phyloP scores from a whole-genome alignment of 2,888 invertebrate species.

The Cosmia trapezina region DNA sequence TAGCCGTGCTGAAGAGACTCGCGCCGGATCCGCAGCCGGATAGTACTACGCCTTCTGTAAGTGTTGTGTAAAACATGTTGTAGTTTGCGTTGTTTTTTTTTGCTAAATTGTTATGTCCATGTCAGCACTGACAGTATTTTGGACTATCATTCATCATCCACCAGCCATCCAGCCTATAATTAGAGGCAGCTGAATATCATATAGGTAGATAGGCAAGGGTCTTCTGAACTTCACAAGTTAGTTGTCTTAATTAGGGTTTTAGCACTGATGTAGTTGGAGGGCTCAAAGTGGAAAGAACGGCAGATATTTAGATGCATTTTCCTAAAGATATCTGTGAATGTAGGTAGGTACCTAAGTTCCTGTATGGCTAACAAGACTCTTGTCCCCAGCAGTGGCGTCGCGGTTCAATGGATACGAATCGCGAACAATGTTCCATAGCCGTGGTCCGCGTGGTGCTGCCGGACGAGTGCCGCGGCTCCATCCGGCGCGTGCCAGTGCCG shows the following conservation, averaged over 20 bases:
- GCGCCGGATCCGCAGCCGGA: constrained; percentile 84
- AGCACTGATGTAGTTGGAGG: background rate
- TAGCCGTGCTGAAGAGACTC: constrained; percentile 95
- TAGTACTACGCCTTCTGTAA: constrained; percentile 80
- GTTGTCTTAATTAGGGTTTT: background rate
- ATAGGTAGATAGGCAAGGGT: background rate
- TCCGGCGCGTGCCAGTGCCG: constrained; percentile 97
- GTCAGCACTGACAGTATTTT: background rate
- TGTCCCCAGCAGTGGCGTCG: constrained; percentile 85
- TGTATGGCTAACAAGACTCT: constrained; percentile 6
- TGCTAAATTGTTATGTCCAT: too few relatives aligned
- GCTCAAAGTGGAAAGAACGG: background rate
- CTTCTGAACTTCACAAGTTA: background rate
- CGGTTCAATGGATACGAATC: constrained; percentile 82
- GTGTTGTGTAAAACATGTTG: constrained; percentile 54
- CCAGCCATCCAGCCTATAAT: background rate
- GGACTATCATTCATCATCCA: too few relatives aligned
- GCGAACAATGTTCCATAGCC: constrained; percentile 78
- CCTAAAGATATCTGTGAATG: background rate
- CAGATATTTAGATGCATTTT: background rate
- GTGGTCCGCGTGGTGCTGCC: constrained; percentile 98
- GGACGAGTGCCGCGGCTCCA: constrained; percentile 97
- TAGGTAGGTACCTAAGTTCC: background rate
- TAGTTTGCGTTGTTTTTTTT: background rate
- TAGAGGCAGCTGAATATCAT: too few relatives aligned